Percentiles rank a stretch among this genome's conserved stretches.
Conservation (phyloP, 2,888 invertebrate species). For the Amphipyra berbera region DNA sequence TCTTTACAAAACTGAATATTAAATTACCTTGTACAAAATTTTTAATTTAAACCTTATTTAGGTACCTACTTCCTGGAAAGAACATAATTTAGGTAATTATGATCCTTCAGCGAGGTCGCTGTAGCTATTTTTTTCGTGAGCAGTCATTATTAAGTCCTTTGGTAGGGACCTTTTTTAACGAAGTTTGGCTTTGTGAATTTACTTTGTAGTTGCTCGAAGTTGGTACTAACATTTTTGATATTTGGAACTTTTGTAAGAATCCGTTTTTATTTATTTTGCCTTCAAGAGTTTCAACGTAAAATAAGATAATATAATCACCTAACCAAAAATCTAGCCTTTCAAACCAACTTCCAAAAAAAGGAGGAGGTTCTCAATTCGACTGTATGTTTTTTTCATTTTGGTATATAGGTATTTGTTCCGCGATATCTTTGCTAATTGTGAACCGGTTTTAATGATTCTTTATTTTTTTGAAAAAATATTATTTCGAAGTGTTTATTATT, state of each 20-base stretch:
- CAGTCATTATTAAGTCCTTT: slow-evolving; percentile 38
- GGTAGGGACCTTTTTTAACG: slow-evolving; percentile 48
- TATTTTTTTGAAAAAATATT: too few species aligned
- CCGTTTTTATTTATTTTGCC: too few species aligned
- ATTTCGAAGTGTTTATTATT: too few species aligned
- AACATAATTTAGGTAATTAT: slow-evolving; percentile 40
- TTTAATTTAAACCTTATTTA: slow-evolving; percentile 16
- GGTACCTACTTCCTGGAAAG: slow-evolving; percentile 4
- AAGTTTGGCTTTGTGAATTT: slow-evolving; percentile 43
- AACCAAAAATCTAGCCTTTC: too few species aligned
- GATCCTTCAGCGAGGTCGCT: slow-evolving; percentile 23
- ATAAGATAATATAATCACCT: too few species aligned
- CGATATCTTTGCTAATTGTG: too few species aligned
- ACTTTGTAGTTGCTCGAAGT: slow-evolving; percentile 25
- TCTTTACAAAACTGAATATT: slow-evolving; percentile 22
- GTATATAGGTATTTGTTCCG: too few species aligned
- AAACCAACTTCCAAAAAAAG: too few species aligned
- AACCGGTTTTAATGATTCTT: too few species aligned
- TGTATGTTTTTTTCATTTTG: too few species aligned
- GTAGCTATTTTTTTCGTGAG: slow-evolving; percentile 22
- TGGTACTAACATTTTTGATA: slow-evolving; percentile 22
- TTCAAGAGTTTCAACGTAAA: too few species aligned
- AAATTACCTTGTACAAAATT: slow-evolving; percentile 20
- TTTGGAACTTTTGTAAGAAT: not conserved
- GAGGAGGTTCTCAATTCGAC: too few species aligned